Evolutionary conservation across 2,888 invertebrate genomes (phyloP), one percentile per base, ranked within the genome.

Genomic region (Nasonia oneida): DNA sequence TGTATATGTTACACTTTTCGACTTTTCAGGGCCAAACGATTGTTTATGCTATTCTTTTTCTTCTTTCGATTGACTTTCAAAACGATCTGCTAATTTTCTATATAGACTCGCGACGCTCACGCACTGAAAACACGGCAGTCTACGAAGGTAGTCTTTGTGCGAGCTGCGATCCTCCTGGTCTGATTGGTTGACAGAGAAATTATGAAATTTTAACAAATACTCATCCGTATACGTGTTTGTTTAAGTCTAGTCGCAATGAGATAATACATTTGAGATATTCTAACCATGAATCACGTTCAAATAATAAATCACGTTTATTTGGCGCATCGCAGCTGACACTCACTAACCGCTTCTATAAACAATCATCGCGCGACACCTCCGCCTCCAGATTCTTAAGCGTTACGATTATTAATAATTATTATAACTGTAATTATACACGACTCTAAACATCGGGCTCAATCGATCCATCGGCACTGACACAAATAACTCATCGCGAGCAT

Each of bases 331-430:
- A 85, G 57, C 47, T 57, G 53, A 14, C 64, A 42, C 67, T 47
- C 23, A 81, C 42, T 75, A 71, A 71, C 81, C 81, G 71, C 18
- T 14, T 53, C 73, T 75, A 37, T 0, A 47, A 86, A 61, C 8
- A 79, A 70, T 80, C 50, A 42, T 82, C 57, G 18, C 53, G 67
- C 76, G 80, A 78, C 67, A 75, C 83, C 74, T 76, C 83, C 74
- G 73, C 70, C 76, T 82, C 71, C 73, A 77, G 64, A 86, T 85
- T 86, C 81, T 87, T 90, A 88, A 81, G 90, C 84, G 78, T 90
- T 89, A 90, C 89, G 89, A 89, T 89, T 91, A 90, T 90, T 91
- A 91, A 90, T 90, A 91, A 91, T 91, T 89, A 89, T 75, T 90
- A 90, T 89, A 91, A 88, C 89, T 90, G 90, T 91, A 90, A 89